Conservation (phyloP, 2,113 vertebrate genomes). For the Sakesphorus luctuosus region DNA sequence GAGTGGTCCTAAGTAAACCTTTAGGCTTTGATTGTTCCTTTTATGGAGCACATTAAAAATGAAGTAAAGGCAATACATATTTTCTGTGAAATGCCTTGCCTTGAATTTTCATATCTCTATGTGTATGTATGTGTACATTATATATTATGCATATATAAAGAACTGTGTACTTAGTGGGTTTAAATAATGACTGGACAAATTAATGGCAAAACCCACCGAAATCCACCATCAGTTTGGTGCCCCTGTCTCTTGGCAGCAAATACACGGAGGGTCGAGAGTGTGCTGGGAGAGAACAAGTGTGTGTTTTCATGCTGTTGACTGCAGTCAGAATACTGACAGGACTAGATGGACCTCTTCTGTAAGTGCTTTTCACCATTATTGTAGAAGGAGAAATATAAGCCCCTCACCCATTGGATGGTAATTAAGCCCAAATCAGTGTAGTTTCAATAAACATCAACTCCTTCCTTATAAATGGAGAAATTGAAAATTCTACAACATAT, state of each 20-base stretch:
- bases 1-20: not conserved
- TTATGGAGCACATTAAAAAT: not conserved
- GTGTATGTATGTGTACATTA: not conserved
- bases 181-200: not conserved
- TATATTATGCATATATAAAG: not conserved
- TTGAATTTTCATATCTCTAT: not conserved
- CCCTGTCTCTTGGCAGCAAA: not conserved
- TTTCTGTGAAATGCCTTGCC: not conserved
- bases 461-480: not conserved
- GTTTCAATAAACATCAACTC: not conserved
- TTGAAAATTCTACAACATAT: not conserved
- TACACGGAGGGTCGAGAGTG: rapidly evolving
- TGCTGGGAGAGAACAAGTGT: not conserved
- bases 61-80: not conserved
- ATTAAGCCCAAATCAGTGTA: not conserved
- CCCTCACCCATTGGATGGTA: not conserved
- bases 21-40: not conserved
- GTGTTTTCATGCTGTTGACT: not conserved
- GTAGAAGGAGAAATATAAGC: not conserved
- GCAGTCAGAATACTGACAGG: not conserved
- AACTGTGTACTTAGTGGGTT: not conserved
- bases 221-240: not conserved
- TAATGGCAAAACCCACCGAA: not conserved
- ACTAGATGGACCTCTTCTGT: not conserved
- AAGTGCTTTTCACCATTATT: not conserved